phyloP scores from a whole-genome alignment of 2,797 vertebrate genomes.

The Gallinago stenura region DNA sequence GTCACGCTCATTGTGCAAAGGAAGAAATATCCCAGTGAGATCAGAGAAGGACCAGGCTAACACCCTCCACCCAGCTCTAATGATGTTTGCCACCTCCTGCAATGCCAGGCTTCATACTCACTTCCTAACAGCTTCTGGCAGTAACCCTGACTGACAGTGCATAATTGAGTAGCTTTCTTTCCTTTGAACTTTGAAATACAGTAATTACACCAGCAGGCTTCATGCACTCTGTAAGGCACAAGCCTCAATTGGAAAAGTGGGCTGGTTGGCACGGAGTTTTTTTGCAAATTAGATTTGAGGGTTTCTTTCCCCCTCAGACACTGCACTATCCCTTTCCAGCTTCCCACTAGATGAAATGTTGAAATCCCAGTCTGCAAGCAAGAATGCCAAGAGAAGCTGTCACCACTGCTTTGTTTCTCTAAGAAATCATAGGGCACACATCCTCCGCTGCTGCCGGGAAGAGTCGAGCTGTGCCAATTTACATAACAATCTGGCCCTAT shows the following conservation, averaged over 20 bases:
- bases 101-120: not conserved
- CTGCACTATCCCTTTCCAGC: not conserved
- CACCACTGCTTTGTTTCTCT: not conserved
- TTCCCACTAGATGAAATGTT: not conserved
- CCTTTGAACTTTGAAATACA: not conserved
- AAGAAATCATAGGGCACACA: not conserved
- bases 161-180: not conserved
- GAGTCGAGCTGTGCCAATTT: not conserved
- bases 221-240: accelerated
- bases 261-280: accelerated
- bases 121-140: not conserved
- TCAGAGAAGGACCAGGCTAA: not conserved
- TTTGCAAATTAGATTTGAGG: not conserved
- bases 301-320: not conserved
- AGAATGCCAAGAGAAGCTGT: not conserved
- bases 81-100: not conserved
- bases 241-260: not conserved
- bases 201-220: not conserved
- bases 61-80: not conserved
- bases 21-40: not conserved
- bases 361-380: not conserved
- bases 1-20: not conserved
- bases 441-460: not conserved
- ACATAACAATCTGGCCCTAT: not conserved
- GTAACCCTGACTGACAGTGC: not conserved